These are phyloP conservation scores for Neodon shergylaensis DNA, from an alignment of 2,113 vertebrate genomes.

Conservation along the genomic window DNA sequence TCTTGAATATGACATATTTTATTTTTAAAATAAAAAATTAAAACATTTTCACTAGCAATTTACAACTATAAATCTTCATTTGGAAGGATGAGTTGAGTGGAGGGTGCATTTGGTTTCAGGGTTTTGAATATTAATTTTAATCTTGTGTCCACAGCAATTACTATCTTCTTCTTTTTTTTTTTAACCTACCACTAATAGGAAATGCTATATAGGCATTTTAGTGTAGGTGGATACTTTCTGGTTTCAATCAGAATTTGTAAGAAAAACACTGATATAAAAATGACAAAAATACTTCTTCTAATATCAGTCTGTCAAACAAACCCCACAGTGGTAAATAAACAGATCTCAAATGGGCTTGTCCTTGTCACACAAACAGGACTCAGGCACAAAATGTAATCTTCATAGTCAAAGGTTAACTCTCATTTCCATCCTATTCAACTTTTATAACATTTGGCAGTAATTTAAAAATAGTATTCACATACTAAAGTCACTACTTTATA, in stretches of 20 bases:
- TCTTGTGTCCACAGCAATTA: not conserved
- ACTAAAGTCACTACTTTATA: not conserved
- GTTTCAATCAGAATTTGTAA: constrained; percentile 15
- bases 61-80: not conserved
- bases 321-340: fast-evolving
- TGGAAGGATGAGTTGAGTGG: not conserved
- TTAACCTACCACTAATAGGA: not conserved
- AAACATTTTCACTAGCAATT: not conserved
- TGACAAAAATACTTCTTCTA: not conserved
- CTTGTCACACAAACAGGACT: not conserved
- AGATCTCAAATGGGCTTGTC: not conserved
- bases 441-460: not conserved
- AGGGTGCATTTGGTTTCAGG: not conserved
- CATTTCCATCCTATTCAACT: not conserved
- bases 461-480: not conserved
- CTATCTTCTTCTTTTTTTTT: not conserved
- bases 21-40: not conserved
- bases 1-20: not conserved
- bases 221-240: not conserved
- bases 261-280: not conserved
- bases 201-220: not conserved
- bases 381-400: not conserved
- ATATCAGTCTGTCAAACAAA: not conserved
- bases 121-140: not conserved
- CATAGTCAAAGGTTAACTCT: not conserved